These are phyloP conservation scores for Allophyes oxyacanthae DNA, from an alignment of 2,888 invertebrate genomes.

Conservation along the genomic window DNA sequence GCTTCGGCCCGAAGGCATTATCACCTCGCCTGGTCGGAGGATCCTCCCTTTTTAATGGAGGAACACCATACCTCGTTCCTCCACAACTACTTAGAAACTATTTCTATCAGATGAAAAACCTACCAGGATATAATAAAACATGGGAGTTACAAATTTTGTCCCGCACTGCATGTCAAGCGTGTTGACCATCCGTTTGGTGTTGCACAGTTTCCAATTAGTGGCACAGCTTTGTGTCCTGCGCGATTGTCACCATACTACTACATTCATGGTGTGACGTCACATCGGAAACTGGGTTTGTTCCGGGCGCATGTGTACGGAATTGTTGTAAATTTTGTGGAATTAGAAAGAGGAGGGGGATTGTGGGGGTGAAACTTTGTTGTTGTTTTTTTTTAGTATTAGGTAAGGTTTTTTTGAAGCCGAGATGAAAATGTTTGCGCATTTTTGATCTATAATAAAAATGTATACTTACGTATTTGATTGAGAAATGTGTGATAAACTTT, in stretches of 20 bases:
- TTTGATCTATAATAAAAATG: too few species aligned
- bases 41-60: too few species aligned
- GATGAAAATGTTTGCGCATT: too few species aligned
- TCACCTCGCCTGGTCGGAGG: too few species aligned
- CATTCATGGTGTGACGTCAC: conserved; percentile 40
- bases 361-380: not conserved
- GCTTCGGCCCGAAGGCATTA: too few species aligned
- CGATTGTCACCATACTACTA: conserved; percentile 57
- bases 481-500: too few species aligned
- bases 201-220: conserved; percentile 79
- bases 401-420: too few species aligned
- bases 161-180: conserved; percentile 57
- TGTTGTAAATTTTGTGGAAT: not conserved
- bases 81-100: too few species aligned
- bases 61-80: too few species aligned
- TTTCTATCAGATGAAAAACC: too few species aligned
- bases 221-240: conserved; percentile 66
- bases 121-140: conserved; percentile 1
- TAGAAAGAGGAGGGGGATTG: not conserved
- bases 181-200: conserved; percentile 71
- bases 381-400: too few species aligned
- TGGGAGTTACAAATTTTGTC: conserved; percentile 33
- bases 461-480: too few species aligned
- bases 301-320: not conserved
- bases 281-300: conserved; percentile 24